Conservation (phyloP, 2,113 vertebrate genomes). For the Boleophthalmus pectinirostris region DNA sequence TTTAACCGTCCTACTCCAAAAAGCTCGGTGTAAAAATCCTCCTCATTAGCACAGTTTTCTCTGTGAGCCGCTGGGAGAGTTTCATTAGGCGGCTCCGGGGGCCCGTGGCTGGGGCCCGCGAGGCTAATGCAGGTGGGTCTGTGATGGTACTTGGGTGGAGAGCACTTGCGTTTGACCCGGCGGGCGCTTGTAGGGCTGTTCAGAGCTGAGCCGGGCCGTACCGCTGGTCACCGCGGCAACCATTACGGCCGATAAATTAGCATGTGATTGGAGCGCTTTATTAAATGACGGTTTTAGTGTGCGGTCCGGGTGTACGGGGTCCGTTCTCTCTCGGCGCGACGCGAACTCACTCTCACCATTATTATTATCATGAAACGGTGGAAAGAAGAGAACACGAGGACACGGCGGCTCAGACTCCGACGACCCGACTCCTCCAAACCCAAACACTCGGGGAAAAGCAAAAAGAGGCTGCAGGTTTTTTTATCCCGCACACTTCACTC, state of each 20-base stretch:
- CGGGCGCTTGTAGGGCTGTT: slow-evolving; percentile 74
- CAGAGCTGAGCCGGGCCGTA: slow-evolving; percentile 53
- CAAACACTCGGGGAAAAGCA: too few relatives aligned
- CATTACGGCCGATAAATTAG: slow-evolving; percentile 69
- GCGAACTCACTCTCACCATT: too few relatives aligned
- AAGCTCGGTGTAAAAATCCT: not conserved
- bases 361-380: too few relatives aligned
- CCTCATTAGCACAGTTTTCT: not conserved
- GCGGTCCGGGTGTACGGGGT: too few relatives aligned
- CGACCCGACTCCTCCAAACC: too few relatives aligned
- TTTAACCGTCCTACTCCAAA: too few relatives aligned
- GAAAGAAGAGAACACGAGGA: too few relatives aligned
- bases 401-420: too few relatives aligned
- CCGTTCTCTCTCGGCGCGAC: too few relatives aligned
- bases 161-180: slow-evolving; percentile 74
- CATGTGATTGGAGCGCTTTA: slow-evolving; percentile 66
- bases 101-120: not conserved
- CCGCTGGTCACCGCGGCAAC: slow-evolving; percentile 49
- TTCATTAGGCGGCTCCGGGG: not conserved
- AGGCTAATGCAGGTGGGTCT: slow-evolving; percentile 52
- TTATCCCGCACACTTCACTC: too few relatives aligned
- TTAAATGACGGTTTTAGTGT: slow-evolving; percentile 63
- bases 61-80: not conserved
- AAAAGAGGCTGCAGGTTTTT: too few relatives aligned
- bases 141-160: slow-evolving; percentile 70